Conservation (phyloP, 2,797 vertebrate genomes). For the Chaetophractus vellerosus region DNA sequence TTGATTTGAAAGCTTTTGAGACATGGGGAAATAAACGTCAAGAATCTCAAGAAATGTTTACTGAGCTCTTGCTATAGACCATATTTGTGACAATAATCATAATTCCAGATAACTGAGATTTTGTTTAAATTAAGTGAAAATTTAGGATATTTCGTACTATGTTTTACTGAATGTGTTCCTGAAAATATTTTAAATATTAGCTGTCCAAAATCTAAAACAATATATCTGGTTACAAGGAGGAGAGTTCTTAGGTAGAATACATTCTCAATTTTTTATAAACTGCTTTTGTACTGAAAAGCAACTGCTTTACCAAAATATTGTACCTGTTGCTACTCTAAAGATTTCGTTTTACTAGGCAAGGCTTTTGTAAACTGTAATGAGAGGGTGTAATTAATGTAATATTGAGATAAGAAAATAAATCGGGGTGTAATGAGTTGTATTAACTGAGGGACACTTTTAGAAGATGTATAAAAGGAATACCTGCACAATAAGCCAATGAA, state of each 20-base stretch:
- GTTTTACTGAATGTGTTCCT: neutral
- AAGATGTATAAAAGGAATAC: neutral
- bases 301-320: neutral
- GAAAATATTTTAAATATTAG: neutral
- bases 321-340: neutral
- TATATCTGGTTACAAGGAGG: neutral
- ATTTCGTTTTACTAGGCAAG: neutral
- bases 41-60: slow-evolving; percentile 39
- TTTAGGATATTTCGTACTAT: neutral
- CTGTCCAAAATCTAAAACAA: neutral
- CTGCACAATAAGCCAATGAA: slow-evolving; percentile 41
- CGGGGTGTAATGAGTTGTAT: neutral
- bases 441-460: slow-evolving; percentile 19
- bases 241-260: neutral
- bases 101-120: slow-evolving; percentile 19
- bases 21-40: neutral
- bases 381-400: neutral
- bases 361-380: slow-evolving; percentile 48
- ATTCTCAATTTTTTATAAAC: neutral
- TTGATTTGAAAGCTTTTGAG: slow-evolving; percentile 55
- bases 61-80: neutral
- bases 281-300: neutral
- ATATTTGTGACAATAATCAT: slow-evolving; percentile 51
- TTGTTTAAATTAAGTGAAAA: slow-evolving; percentile 16
- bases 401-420: neutral